Evolutionary conservation across 2,113 vertebrate genomes (phyloP), one percentile per base, ranked within the genome.

Genomic region (Sylvilagus bachmani): DNA sequence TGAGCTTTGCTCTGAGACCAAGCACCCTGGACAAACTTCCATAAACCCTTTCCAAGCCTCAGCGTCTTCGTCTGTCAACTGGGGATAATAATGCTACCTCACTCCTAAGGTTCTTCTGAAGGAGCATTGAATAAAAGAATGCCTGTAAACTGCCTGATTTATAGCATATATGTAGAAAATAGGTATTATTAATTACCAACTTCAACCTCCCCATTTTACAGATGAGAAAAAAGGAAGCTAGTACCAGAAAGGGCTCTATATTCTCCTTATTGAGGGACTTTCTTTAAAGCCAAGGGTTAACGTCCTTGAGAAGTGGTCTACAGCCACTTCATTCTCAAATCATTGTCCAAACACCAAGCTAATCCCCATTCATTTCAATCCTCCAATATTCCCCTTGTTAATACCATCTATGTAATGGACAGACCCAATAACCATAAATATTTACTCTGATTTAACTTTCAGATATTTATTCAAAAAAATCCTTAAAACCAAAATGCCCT

Each of bases 51-150:
- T 95, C 38, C 44, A n/a, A 94, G 33, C 38, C 82, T 95, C 29
- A 69, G 53, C 38, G 31, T 87, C 69, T 74, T 95, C 29, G 38
- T 91, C 51, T 96, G 64, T 81, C 90, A 92, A 82, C 44, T 84
- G 58, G 58, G 55, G 31, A 62, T 79, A 81, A 88, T 94, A 90
- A 87, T 94, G 53, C 21, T 74, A 81, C 31, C 38, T 82, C 36
- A 33, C 44, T 93, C 25, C 81, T 69, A 92, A 90, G 77, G 70
- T 38, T 90, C 22, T 86, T 90, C 67, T 74, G 58, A 91, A 17
- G 62, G 82, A 95, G 14, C 53, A 82, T 55, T 89, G 90, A 92
- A 88, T 94, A 36, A 97, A 96, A 90, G 53, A 13, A 62, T 88
- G 58, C 73, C 92, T 2, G 24, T 95, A 64, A 96, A 90, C 90